Base-by-base conservation (phyloP, 2,113 vertebrate species). In the Eira barbara region DNA sequence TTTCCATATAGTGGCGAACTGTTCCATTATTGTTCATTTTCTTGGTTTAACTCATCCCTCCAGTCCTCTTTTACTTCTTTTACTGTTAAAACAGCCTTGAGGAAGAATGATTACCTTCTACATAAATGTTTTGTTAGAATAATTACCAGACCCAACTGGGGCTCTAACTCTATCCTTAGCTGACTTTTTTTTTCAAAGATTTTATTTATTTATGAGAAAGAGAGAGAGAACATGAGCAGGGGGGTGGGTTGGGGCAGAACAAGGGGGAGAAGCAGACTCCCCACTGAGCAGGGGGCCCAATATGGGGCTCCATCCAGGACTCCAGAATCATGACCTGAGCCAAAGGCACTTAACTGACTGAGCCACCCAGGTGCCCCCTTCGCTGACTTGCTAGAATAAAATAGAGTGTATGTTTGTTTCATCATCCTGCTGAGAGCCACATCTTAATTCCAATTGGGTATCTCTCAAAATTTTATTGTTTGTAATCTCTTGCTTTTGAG, bases 81-180 rank as follows among this genome's bases (percentile, higher is more conserved):
- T 55, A 20, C 74, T 87, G 94, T 98, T 94, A 85, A 76, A 91
- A 81, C 15, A n/a, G 49, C 18, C 76, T 85, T 67, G 73, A 94
- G 94, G 65, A 97, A 96, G 78, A 91, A 7, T 2, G 10, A 67
- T 93, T 85, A 78, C 80, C 95, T 81, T 95, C 87, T 82, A 59
- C 21, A 15, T 69, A 81, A 96, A 89, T 83, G 76, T 96, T 95
- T 96, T 93, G 84, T 97, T 95, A 79, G 57, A 85, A 65, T 86
- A 95, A 94, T 97, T 86, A 82, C 57, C 52, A 76, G 27, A 42
- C 27, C 89, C 65, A 69, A 7, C 47, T 34, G 25, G 88, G 76
- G n/a, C 63, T 89, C 47, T 91, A 78, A 82, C 61, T 95, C 31
- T 81, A 21, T 92, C 88, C 63, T 92, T 86, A 39, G 34, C 57